These are phyloP conservation scores for Phenganax marumi DNA, from an alignment of 92 coral and sea anemone species.

Conservation along the genomic window DNA sequence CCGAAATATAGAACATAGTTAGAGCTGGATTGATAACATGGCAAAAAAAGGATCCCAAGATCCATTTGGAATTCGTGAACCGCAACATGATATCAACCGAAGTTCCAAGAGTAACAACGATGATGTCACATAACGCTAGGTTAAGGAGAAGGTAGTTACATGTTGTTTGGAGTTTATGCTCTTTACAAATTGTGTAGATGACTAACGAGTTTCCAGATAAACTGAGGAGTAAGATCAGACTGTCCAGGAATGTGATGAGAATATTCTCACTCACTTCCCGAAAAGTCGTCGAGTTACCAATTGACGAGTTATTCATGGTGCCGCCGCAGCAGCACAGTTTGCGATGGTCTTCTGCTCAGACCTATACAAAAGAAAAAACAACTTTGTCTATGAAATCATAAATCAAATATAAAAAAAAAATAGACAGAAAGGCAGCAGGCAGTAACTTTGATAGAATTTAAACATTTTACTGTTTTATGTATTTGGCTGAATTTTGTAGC, in stretches of 20 bases:
- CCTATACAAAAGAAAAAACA: background rate
- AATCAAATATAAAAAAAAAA: too few relatives aligned
- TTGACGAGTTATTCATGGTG: conserved; percentile 4
- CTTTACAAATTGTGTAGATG: conserved; percentile 31
- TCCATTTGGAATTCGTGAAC: conserved; percentile 36
- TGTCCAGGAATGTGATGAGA: conserved; percentile 24
- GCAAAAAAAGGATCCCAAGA: conserved; percentile 17
- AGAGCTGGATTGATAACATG: conserved; percentile 25
- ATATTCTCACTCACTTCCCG: background rate
- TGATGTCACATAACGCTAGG: conserved; percentile 37
- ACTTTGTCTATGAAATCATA: background rate
- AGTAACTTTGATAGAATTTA: too few relatives aligned
- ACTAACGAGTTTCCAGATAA: conserved; percentile 38
- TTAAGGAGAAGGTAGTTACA: conserved; percentile 35
- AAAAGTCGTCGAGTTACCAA: conserved; percentile 6
- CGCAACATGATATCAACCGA: conserved; percentile 39
- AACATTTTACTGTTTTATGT: too few relatives aligned
- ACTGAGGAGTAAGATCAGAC: conserved; percentile 26
- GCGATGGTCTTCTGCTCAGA: background rate
- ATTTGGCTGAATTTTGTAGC: too few relatives aligned
- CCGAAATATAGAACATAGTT: conserved; percentile 41
- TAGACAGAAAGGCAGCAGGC: too few relatives aligned
- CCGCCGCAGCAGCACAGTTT: background rate
- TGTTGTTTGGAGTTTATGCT: conserved; percentile 38
- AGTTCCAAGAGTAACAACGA: conserved; percentile 30